Evolutionary conservation across 2,113 vertebrate genomes (phyloP).

Genomic region (Hirundichthys speculiger): DNA sequence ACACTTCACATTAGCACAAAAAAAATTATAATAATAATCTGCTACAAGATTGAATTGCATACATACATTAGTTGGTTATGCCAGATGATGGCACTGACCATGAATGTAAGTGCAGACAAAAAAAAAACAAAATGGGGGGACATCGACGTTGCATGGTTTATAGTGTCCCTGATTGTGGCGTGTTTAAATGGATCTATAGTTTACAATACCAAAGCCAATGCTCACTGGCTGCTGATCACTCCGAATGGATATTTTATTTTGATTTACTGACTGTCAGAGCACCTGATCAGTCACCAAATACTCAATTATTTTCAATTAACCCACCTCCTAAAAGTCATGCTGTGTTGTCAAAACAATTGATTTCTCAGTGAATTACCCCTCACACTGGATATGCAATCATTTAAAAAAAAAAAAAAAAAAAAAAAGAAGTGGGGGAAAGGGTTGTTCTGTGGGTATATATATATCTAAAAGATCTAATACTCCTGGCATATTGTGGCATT

Average conservation of each 20-base stretch:
- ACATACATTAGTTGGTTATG: too few species aligned
- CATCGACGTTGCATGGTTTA: not conserved
- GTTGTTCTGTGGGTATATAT: slow-evolving; percentile 17
- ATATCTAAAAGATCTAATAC: slow-evolving; percentile 41
- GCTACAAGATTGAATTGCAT: too few species aligned
- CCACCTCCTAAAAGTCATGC: slow-evolving; percentile 20
- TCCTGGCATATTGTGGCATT: slow-evolving; percentile 19
- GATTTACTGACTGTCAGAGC: slow-evolving; percentile 6
- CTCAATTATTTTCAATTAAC: slow-evolving; percentile 28
- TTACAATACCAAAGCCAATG: not conserved
- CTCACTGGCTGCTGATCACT: slow-evolving; percentile 3
- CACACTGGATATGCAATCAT: slow-evolving; percentile 11
- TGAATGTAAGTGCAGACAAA: too few species aligned
- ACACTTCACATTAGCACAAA: too few species aligned
- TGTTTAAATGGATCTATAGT: not conserved
- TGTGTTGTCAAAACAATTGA: slow-evolving; percentile 18
- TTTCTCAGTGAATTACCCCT: slow-evolving; percentile 31
- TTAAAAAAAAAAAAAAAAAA: slow-evolving; percentile 31
- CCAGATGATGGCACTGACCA: too few species aligned
- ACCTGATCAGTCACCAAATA: slow-evolving; percentile 31
- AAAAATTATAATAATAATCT: too few species aligned
- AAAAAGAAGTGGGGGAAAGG: too few species aligned
- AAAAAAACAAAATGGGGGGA: too few species aligned
- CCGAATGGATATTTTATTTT: not conserved
- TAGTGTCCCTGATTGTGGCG: not conserved